Evolutionary conservation across 2,797 vertebrate genomes (phyloP).

Genomic region (Aythya fuligula): DNA sequence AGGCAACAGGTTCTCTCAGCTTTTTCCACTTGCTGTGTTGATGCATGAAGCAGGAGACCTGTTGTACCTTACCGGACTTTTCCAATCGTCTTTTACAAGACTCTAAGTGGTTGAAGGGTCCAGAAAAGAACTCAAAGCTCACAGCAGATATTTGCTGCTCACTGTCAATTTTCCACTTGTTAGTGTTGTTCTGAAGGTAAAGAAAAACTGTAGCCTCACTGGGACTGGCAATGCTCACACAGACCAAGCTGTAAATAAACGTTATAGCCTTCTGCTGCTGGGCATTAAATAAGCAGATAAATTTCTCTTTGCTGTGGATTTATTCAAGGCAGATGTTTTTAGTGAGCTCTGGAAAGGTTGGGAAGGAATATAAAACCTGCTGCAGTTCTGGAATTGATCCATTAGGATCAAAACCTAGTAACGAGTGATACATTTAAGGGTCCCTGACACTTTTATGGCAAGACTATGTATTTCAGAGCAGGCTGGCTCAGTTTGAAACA

Average conservation of each 20-base stretch:
- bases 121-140: neutral
- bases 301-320: constrained; percentile 57
- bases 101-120: neutral
- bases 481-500: constrained; percentile 61
- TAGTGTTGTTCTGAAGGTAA: neutral
- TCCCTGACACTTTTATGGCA: constrained; percentile 71
- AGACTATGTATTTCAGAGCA: constrained; percentile 35
- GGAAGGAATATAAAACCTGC: constrained; percentile 68
- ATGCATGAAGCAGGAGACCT: neutral
- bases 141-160: neutral
- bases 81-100: neutral
- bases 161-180: neutral
- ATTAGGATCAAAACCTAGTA: constrained; percentile 65
- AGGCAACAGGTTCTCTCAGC: neutral
- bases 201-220: neutral
- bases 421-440: constrained; percentile 59
- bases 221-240: neutral
- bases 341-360: constrained; percentile 54
- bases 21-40: neutral
- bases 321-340: constrained; percentile 74
- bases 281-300: constrained; percentile 68
- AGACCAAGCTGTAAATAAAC: constrained; percentile 57
- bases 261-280: constrained; percentile 55
- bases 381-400: constrained; percentile 72
- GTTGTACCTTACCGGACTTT: neutral